phyloP scores from a whole-genome alignment of 2,888 invertebrate genomes.

The Caenorhabditis afra region DNA sequence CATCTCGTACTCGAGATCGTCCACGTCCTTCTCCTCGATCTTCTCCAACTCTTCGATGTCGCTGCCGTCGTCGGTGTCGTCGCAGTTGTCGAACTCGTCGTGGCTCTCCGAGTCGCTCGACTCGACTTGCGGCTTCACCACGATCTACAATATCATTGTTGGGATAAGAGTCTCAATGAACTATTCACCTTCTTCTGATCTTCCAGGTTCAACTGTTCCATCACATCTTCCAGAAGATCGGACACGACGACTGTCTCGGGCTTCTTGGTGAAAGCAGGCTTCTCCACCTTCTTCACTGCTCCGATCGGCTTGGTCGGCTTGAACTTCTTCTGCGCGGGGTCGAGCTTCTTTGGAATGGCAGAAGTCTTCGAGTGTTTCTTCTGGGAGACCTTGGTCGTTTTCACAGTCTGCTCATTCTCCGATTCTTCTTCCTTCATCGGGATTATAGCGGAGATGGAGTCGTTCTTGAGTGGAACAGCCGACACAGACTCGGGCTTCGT shows the following conservation, averaged over 20 bases:
- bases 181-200: constrained; percentile 13
- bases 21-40: constrained; percentile 51
- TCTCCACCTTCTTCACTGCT: constrained; percentile 11
- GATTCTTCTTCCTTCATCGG: constrained; percentile 29
- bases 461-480: constrained; percentile 2
- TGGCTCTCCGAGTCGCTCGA: constrained; percentile 17
- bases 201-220: constrained; percentile 26
- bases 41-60: constrained; percentile 54
- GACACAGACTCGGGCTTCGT: constrained; percentile 40
- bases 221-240: constrained; percentile 22
- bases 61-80: constrained; percentile 37
- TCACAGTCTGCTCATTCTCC: too few relatives aligned
- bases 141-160: too few relatives aligned
- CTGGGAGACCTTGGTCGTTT: constrained; percentile 2
- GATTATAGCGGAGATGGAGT: neutral
- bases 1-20: constrained; percentile 48
- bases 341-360: constrained; percentile 14
- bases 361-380: constrained; percentile 28
- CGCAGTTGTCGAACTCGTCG: constrained; percentile 39
- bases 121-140: too few relatives aligned
- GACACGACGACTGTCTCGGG: neutral
- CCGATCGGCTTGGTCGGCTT: constrained; percentile 30
- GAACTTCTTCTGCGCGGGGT: constrained; percentile 17
- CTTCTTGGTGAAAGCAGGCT: constrained; percentile 6
- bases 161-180: too few relatives aligned